Conservation (phyloP, 1,140 invertebrate genomes). For the Dendrolimus punctatus region DNA sequence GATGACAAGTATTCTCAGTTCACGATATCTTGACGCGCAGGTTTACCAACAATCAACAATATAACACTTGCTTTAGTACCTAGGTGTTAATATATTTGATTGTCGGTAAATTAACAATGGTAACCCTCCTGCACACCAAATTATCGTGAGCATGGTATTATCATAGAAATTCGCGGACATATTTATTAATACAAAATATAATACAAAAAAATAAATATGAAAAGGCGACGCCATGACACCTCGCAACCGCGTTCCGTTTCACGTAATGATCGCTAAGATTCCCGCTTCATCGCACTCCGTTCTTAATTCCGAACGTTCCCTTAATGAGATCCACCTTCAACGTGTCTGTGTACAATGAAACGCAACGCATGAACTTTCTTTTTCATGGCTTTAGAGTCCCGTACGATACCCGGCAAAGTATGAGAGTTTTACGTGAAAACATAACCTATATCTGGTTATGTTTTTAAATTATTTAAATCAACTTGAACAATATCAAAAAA, state of each 20-base stretch:
- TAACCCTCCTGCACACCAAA: too few species aligned
- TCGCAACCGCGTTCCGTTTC: slow-evolving; percentile 10
- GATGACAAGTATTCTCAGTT: too few species aligned
- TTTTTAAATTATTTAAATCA: too few species aligned
- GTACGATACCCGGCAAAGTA: too few species aligned
- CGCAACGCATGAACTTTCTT: slow-evolving; percentile 49
- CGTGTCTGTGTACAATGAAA: slow-evolving; percentile 52
- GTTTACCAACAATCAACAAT: too few species aligned
- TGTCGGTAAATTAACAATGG: too few species aligned
- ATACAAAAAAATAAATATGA: slow-evolving; percentile 7
- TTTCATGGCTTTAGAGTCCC: slow-evolving; percentile 10
- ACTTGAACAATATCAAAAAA: too few species aligned
- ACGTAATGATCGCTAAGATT: slow-evolving; percentile 63
- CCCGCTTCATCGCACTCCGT: slow-evolving; percentile 46
- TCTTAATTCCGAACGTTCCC: slow-evolving; percentile 53
- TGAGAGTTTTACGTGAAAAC: too few species aligned
- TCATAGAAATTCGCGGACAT: background rate
- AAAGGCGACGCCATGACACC: slow-evolving; percentile 9
- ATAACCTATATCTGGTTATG: too few species aligned
- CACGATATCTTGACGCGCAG: too few species aligned
- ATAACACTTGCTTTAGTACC: too few species aligned
- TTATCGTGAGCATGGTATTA: background rate
- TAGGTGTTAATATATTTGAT: background rate
- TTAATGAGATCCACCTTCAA: slow-evolving; percentile 61
- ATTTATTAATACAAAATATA: background rate